Evolutionary conservation across 2,113 vertebrate genomes (phyloP).

Genomic region (Heptranchias perlo): DNA sequence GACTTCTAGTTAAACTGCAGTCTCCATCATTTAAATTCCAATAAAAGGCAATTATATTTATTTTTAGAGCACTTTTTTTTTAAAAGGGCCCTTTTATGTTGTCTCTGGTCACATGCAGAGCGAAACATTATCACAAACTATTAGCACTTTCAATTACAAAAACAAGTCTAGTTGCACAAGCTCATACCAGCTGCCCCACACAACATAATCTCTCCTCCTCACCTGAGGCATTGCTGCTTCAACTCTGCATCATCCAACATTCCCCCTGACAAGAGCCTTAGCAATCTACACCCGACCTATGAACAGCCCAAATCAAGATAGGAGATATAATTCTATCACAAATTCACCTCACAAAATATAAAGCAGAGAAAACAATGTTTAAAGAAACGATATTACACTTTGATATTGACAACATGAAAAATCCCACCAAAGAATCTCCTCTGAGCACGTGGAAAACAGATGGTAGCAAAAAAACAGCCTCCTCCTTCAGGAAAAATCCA

Average conservation of each 20-base stretch:
- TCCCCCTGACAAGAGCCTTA: neutral
- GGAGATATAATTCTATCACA: neutral
- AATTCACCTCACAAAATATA: neutral
- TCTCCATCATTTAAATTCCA: conserved; percentile 11
- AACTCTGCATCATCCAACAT: neutral
- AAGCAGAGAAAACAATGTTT: neutral
- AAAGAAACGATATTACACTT: neutral
- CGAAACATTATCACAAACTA: neutral
- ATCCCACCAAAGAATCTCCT: neutral
- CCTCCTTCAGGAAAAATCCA: neutral
- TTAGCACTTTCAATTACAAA: neutral
- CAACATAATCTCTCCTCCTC: neutral
- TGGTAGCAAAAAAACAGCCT: neutral
- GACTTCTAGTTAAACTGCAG: neutral
- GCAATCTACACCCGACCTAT: neutral
- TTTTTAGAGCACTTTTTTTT: neutral
- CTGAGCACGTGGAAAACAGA: neutral
- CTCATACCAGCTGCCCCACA: neutral
- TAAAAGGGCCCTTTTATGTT: neutral
- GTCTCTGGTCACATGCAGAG: neutral
- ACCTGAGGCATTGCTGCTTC: neutral
- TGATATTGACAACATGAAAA: neutral
- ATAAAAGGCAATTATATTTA: conserved; percentile 21
- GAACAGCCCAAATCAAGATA: neutral
- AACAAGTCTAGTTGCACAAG: neutral